A percentile compares a stretch with the other conserved stretches of the same genome.
These are phyloP conservation scores for Prochilodus magdalenae DNA, from an alignment of 2,113 vertebrate genomes.

Conservation along the genomic window DNA sequence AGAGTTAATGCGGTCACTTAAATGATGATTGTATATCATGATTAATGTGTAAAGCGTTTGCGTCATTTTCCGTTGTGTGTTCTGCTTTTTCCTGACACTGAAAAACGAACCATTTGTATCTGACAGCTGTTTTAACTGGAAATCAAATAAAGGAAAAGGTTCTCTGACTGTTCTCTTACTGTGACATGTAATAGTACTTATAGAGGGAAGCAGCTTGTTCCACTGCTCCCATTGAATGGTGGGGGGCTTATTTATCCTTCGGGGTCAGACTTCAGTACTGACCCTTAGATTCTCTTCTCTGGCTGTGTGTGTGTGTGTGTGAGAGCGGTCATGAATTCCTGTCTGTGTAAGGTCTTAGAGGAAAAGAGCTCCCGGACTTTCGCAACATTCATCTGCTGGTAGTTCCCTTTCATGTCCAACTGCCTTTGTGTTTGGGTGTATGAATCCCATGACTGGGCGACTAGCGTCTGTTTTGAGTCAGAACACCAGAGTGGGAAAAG, in stretches of 20 bases:
- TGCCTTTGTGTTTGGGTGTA: background rate
- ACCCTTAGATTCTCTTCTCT: background rate
- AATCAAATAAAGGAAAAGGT: no score
- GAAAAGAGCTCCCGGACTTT: background rate
- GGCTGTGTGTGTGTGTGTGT: background rate
- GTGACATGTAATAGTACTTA: no score
- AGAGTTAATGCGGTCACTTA: no score
- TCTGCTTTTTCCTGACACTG: no score
- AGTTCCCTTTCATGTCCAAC: background rate
- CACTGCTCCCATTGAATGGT: background rate
- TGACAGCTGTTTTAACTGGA: no score
- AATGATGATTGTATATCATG: no score
- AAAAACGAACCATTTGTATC: no score
- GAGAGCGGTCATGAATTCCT: background rate
- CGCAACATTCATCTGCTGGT: background rate
- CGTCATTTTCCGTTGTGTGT: no score
- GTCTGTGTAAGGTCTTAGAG: background rate
- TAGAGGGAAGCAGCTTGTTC: background rate
- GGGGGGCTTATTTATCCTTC: background rate
- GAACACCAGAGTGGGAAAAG: background rate
- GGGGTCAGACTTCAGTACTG: background rate
- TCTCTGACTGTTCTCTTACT: no score
- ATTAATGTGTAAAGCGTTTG: no score
- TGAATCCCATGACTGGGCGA: conserved; percentile 4
- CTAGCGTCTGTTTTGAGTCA: conserved; percentile 8